Percentiles rank a stretch among this genome's conserved stretches.
Conservation (phyloP, 2,113 vertebrate genomes). For the Candoia aspera region DNA sequence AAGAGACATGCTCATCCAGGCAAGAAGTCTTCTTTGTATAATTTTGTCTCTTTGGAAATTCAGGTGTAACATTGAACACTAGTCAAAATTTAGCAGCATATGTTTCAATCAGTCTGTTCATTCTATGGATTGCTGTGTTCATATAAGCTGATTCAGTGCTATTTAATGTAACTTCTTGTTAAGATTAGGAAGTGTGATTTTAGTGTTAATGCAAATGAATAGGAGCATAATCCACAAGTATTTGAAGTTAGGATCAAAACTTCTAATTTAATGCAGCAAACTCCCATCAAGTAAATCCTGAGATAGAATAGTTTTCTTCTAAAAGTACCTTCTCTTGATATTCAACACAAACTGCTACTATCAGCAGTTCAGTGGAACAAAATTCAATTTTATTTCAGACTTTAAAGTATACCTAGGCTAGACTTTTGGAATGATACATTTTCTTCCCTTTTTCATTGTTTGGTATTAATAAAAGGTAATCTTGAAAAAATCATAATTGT, state of each 20-base stretch:
- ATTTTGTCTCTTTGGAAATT: conserved; percentile 54
- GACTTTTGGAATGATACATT: conserved; percentile 15
- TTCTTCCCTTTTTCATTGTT: conserved; percentile 43
- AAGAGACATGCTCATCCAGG: conserved; percentile 67
- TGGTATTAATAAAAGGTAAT: conserved; percentile 53
- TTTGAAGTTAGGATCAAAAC: not conserved
- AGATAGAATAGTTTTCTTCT: conserved; percentile 63
- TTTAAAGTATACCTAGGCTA: conserved; percentile 41
- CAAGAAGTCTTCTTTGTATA: conserved; percentile 53
- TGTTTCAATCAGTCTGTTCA: conserved; percentile 47
- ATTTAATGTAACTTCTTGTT: conserved; percentile 53
- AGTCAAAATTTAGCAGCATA: conserved; percentile 40
- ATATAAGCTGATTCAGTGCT: conserved; percentile 49
- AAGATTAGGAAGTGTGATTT: conserved; percentile 50
- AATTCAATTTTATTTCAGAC: conserved; percentile 33
- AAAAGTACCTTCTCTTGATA: conserved; percentile 56
- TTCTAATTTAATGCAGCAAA: not conserved
- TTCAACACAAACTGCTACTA: conserved; percentile 50
- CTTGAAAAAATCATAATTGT: conserved; percentile 37
- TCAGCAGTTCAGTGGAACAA: conserved; percentile 32
- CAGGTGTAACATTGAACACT: conserved; percentile 51
- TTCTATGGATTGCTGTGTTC: conserved; percentile 49
- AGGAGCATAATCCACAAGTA: not conserved
- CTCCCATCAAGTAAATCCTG: conserved; percentile 19
- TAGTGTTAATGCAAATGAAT: not conserved